Evolutionary conservation across 2,888 invertebrate species (phyloP).

Genomic region (Tinea pellionella): DNA sequence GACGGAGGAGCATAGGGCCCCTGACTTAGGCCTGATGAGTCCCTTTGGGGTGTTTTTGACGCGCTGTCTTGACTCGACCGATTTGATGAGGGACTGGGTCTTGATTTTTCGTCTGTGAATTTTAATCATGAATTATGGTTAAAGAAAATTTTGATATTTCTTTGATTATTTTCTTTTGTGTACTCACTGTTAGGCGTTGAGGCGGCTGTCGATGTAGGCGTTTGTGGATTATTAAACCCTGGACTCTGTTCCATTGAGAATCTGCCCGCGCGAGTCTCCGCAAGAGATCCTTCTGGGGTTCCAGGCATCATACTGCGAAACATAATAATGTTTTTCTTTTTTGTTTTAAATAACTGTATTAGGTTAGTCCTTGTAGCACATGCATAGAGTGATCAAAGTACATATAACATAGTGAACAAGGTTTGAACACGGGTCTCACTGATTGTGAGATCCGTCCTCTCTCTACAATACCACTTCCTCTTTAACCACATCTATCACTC

Average conservation of each 20-base stretch:
- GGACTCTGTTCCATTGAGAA: conserved; percentile 65
- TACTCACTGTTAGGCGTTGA: conserved; percentile 10
- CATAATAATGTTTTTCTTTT: not conserved
- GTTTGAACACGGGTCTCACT: too few species aligned
- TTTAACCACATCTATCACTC: too few species aligned
- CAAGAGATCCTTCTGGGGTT: conserved; percentile 55
- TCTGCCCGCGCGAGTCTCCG: conserved; percentile 54
- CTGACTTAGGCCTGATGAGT: conserved; percentile 35
- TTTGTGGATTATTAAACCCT: conserved; percentile 63
- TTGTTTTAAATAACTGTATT: too few species aligned
- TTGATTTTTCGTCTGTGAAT: conserved; percentile 54
- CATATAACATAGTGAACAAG: too few species aligned
- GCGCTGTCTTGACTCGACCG: conserved; percentile 56
- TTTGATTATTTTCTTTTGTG: not conserved
- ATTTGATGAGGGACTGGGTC: conserved; percentile 62
- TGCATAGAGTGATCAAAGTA: too few species aligned
- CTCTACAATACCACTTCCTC: too few species aligned
- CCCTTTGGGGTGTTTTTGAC: conserved; percentile 57
- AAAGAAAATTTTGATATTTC: not conserved
- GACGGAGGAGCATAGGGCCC: conserved; percentile 58
- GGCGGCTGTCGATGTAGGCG: conserved; percentile 42
- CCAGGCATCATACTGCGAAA: conserved; percentile 60
- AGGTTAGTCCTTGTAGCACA: too few species aligned
- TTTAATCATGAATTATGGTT: too few species aligned
- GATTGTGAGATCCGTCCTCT: too few species aligned